phyloP scores from a whole-genome alignment of 2,113 vertebrate species.

The Psophia crepitans region DNA sequence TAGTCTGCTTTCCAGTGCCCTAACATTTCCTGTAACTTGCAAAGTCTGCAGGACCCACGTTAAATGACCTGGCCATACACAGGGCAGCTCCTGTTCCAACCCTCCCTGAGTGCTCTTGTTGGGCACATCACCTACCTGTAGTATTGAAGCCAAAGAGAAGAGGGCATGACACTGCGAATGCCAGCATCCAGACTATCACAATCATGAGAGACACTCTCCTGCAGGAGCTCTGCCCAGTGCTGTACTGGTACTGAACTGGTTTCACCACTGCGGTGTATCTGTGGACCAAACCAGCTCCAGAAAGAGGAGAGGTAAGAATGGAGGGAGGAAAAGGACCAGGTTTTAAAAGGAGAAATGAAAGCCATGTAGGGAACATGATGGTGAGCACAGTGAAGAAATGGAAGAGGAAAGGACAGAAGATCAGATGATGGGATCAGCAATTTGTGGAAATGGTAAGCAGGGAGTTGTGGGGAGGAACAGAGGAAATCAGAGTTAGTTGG shows the following conservation, averaged over 20 bases:
- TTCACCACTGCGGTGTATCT: conserved; percentile 94
- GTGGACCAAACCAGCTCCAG: conserved; percentile 21
- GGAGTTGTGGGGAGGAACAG: not conserved
- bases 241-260: conserved; percentile 91
- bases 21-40: not conserved
- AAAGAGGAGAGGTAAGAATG: not conserved
- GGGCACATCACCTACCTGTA: conserved; percentile 79
- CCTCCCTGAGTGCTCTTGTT: fast-evolving
- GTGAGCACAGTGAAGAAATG: not conserved
- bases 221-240: conserved; percentile 87
- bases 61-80: not conserved
- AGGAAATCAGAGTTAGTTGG: conserved; percentile 28
- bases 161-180: conserved; percentile 90
- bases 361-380: not conserved
- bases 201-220: conserved; percentile 91
- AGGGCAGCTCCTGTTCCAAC: not conserved
- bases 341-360: not conserved
- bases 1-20: not conserved
- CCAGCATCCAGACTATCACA: conserved; percentile 86
- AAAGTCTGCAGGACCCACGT: not conserved
- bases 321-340: not conserved
- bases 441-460: not conserved
- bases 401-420: not conserved
- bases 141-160: conserved; percentile 95
- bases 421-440: not conserved